A percentile compares a stretch with the other conserved stretches of the same genome.
Evolutionary conservation across 2,797 vertebrate species (phyloP).

Genomic region (Megalops cyprinoides): DNA sequence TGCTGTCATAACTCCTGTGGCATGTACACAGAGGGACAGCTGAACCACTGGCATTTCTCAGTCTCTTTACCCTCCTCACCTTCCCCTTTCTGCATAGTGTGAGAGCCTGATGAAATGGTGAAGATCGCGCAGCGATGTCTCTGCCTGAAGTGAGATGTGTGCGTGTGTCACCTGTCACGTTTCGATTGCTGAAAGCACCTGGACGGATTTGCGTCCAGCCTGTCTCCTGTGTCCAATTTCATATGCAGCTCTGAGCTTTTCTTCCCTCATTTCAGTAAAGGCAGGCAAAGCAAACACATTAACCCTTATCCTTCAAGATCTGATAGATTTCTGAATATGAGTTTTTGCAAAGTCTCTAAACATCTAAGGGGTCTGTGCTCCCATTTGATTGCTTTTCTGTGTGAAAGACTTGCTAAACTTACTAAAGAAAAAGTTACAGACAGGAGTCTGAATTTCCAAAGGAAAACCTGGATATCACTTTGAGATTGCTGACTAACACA

Average conservation of each 20-base stretch:
- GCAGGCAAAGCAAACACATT: neutral
- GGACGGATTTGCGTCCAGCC: conserved; percentile 35
- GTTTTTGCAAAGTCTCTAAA: too few species aligned
- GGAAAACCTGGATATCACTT: too few species aligned
- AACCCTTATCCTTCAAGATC: neutral
- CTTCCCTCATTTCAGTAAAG: neutral
- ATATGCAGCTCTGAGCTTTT: neutral
- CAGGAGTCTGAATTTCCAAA: too few species aligned
- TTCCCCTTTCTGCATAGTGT: conserved; percentile 34
- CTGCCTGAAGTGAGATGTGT: conserved; percentile 28
- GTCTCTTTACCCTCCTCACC: conserved; percentile 22
- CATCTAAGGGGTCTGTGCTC: too few species aligned
- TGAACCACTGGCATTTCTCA: conserved; percentile 35
- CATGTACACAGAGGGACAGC: conserved; percentile 27
- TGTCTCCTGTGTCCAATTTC: conserved; percentile 1
- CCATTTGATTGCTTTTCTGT: too few species aligned
- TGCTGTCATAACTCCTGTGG: conserved; percentile 22
- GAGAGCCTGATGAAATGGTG: neutral
- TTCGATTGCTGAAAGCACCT: conserved; percentile 33
- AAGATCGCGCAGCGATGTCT: conserved; percentile 29
- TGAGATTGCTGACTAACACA: too few species aligned
- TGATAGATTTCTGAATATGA: too few species aligned
- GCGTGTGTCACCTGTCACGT: neutral
- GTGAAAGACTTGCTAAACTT: too few species aligned
- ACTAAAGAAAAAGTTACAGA: too few species aligned